Evolutionary conservation across 2,797 vertebrate genomes (phyloP), one percentile per base, ranked within the genome.

Genomic region (Sebastes hubbsi): DNA sequence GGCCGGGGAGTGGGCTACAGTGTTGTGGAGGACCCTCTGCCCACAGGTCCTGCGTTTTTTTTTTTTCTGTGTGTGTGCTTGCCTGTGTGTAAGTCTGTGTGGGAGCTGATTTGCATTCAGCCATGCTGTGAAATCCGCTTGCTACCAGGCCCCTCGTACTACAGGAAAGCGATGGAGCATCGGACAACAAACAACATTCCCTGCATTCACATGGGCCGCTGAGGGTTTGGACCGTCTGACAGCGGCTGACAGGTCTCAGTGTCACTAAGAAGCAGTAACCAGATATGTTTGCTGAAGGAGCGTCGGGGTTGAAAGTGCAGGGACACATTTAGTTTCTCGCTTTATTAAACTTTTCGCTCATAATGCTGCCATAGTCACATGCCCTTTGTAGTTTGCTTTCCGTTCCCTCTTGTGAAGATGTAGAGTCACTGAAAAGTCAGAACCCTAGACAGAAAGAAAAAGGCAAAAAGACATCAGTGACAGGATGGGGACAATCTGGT

Each of bases 1-100:
- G 90, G 1, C 1, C 56, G 18, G 94, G 89, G 92, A 88, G 83
- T 83, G 59, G 89, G 89, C 86, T 89, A 60, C 83, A 80, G 90
- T 74, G 90, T 87, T 92, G 83, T 82, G 54, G 81, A 91, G 85
- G 85, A 87, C 86, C 91, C 88, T 85, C 78, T 90, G 90, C 91
- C 91, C 91, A 93, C 84, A 90, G 93, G 89, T 94, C 89, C 87
- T 79, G 49, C 77, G 55, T 87, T 85, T 68, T 78, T 63, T 63
- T 63, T 63, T 30, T 72, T 56, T 13, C 5, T 30, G 60, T 55
- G 49, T 71, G 54, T 71, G 54, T 54, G 13, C 58, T 16, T 7
- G 54, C 69, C 76, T 83, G 73, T 75, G 56, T 61, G 27, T 71
- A 34, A 52, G 71, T 86, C 29, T 87, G 72, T 77, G 75, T 83